Conservation (phyloP, 2,797 vertebrate species). For the Intellagama lesueurii region DNA sequence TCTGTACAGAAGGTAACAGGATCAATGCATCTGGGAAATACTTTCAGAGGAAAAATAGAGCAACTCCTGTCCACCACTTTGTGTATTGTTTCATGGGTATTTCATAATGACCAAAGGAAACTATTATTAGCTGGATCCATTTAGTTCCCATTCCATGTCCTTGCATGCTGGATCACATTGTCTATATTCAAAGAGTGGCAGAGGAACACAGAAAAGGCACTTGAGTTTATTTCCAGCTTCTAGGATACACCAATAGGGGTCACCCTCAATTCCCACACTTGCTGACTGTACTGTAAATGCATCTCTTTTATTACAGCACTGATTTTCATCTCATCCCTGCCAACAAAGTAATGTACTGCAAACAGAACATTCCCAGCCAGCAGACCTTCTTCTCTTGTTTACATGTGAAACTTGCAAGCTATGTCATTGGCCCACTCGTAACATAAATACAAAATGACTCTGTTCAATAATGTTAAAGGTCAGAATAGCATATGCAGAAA, state of each 20-base stretch:
- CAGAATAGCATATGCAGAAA: constrained; percentile 18
- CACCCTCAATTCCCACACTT: constrained; percentile 16
- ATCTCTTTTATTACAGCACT: constrained; percentile 1
- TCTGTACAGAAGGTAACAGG: not conserved
- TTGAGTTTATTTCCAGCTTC: not conserved
- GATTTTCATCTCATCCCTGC: constrained; percentile 5
- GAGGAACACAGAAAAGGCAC: not conserved
- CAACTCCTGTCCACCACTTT: not conserved
- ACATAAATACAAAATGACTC: constrained; percentile 12
- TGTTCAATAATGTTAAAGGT: not conserved
- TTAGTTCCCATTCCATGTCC: not conserved
- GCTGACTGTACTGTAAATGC: not conserved
- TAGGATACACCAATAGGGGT: constrained; percentile 5
- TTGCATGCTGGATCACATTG: not conserved
- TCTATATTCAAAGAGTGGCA: not conserved
- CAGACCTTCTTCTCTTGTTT: constrained; percentile 24
- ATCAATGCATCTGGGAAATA: not conserved
- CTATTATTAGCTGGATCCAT: not conserved
- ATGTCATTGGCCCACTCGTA: not conserved
- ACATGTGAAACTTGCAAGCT: not conserved
- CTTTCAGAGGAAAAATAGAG: not conserved
- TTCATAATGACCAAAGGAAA: not conserved
- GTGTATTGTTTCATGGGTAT: not conserved
- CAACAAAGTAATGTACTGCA: not conserved
- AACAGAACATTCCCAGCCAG: constrained; percentile 17